A percentile compares a stretch with the other conserved stretches of the same genome.
phyloP scores from a whole-genome alignment of 2,797 vertebrate genomes.

The Hyperoplus lanceolatus region DNA sequence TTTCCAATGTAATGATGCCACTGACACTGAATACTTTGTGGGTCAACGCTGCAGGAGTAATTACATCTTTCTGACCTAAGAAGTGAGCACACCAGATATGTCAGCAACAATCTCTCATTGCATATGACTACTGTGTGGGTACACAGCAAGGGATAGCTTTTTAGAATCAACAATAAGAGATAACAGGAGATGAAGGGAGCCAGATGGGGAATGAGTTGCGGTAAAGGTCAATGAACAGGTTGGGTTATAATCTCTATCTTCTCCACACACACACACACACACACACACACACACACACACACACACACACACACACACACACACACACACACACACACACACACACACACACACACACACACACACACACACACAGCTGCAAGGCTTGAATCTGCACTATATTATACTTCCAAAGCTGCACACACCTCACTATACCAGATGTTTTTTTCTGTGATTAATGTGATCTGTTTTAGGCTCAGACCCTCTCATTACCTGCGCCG shows the following conservation, averaged over 20 bases:
- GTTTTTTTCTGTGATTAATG: constrained; percentile 50
- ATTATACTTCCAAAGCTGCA: constrained; percentile 32
- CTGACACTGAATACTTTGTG: not conserved
- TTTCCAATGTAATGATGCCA: not conserved
- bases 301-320: constrained; percentile 9
- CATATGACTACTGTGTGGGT: not conserved
- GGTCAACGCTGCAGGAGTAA: not conserved
- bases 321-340: constrained; percentile 24
- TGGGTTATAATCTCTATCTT: not conserved
- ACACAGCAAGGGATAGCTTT: not conserved
- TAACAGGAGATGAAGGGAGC: constrained; percentile 14
- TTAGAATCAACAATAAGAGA: not conserved
- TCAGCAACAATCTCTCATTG: not conserved
- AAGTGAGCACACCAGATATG: not conserved
- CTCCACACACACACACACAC: constrained; percentile 17
- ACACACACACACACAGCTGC: not conserved
- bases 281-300: constrained; percentile 4
- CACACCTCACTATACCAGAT: constrained; percentile 39
- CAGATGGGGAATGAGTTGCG: constrained; percentile 4
- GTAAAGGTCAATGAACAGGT: constrained; percentile 3
- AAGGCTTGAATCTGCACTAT: constrained; percentile 28
- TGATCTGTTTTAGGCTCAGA: constrained; percentile 55
- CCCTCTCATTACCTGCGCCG: constrained; percentile 53
- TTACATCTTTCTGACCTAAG: not conserved
- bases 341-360: constrained; percentile 20